Conservation (phyloP, 2,888 invertebrate species). For the Amaurobius ferox region DNA sequence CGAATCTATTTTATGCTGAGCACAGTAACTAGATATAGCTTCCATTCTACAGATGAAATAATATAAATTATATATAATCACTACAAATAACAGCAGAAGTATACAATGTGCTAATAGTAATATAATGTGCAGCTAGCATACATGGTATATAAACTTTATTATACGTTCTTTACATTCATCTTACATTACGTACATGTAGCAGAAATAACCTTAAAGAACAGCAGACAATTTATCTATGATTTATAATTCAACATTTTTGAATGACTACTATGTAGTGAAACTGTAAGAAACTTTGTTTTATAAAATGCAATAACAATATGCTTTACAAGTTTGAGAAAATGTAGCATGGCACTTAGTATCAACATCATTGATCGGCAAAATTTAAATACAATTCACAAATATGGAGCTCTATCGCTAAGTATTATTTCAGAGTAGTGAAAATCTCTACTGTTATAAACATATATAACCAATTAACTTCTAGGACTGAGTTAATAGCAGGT, state of each 20-base stretch:
- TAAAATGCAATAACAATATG: conserved; percentile 53
- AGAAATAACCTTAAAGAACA: background rate
- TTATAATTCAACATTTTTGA: conserved; percentile 32
- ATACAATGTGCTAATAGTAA: background rate
- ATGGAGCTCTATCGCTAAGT: background rate
- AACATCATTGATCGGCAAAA: conserved; percentile 43
- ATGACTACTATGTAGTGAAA: conserved; percentile 40
- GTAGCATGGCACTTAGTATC: conserved; percentile 49
- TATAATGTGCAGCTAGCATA: background rate
- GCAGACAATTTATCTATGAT: conserved; percentile 14
- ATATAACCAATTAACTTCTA: background rate
- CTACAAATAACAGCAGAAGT: background rate
- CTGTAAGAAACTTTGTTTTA: conserved; percentile 47
- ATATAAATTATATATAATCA: no score
- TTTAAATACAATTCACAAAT: conserved; percentile 21
- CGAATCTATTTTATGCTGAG: no score
- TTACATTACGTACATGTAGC: background rate
- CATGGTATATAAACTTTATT: background rate
- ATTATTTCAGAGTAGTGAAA: background rate
- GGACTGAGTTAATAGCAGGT: background rate
- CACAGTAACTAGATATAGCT: no score
- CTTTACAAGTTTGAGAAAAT: conserved; percentile 52
- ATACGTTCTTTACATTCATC: background rate
- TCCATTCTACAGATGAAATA: no score
- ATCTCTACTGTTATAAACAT: background rate